Evolutionary conservation across 2,888 invertebrate genomes (phyloP), one percentile per base, ranked within the genome.

Genomic region (Bedellia somnulentella): DNA sequence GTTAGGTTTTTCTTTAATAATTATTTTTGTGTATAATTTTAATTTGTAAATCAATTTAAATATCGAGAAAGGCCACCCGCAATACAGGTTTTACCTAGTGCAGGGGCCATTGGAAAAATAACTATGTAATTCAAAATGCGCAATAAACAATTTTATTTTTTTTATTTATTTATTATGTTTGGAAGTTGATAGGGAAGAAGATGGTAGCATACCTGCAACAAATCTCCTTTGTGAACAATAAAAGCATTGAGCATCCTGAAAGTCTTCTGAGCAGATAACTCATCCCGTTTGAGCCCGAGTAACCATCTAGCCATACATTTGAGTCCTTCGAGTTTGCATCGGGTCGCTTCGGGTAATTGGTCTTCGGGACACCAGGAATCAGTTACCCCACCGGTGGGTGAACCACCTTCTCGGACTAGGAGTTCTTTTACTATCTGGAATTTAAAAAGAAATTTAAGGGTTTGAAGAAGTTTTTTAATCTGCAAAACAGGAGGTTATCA

Each of bases 231-330:
- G 57, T 95, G 93, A 37, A 89, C 82, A 26, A 98, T 90, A 52
- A 97, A 93, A 2, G 95, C 94, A 49, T 90, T 90, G 21, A 97
- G 68, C 87, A 98, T 93, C 35, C 95, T 81, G 66, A 97, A 91
- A 2, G 96, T 96, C 62, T 93, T 93, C 64, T 91, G 90, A 0
- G 93, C 93, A 0, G 93, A 90, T 11, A 89, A 79, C 36, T 87
- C 87, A 50, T 93, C 93, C 35, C 85, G 85, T 63, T 93, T 93
- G 30, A 96, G 70, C 0, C 97, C 97, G 21, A 95, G 73, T 24
- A 97, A 71, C 96, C 97, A 97, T 27, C 97, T 83, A 0, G 95
- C 95, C 88, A 98, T 93, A 37, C 95, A 87, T 64, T 98, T 98
- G 47, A 97, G 81, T 0, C 92, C 96, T 61, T 95, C 94, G 35